phyloP scores from a whole-genome alignment of 1,140 invertebrate species.

The Heliconius congener region DNA sequence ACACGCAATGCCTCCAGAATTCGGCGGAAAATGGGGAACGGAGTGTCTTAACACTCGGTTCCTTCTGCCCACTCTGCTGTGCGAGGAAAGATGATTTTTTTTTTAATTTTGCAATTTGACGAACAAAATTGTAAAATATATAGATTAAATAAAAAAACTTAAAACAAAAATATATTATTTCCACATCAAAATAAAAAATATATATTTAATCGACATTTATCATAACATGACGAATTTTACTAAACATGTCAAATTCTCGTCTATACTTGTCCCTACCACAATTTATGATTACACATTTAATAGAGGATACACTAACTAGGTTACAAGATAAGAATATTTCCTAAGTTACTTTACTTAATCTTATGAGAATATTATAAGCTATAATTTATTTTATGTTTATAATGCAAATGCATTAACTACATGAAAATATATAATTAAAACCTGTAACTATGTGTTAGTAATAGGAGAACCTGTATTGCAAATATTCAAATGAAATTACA shows the following conservation, averaged over 20 bases:
- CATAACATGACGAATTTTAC: not conserved
- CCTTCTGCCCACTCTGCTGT: too few relatives aligned
- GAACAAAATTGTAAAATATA: not conserved
- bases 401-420: not conserved
- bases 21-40: too few relatives aligned
- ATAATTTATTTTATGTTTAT: not conserved
- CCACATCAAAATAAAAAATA: not conserved
- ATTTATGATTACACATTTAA: conserved; percentile 17
- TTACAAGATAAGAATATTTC: conserved; percentile 32
- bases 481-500: too few relatives aligned
- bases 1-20: too few relatives aligned
- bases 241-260: not conserved
- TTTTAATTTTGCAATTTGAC: too few relatives aligned
- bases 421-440: not conserved
- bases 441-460: not conserved
- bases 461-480: not conserved
- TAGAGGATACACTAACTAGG: conserved; percentile 24
- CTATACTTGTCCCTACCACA: not conserved
- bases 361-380: not conserved
- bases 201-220: not conserved
- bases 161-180: too few relatives aligned
- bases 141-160: too few relatives aligned
- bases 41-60: too few relatives aligned
- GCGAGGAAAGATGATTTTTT: too few relatives aligned
- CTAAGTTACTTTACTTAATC: not conserved